Evolutionary conservation across 2,113 vertebrate genomes (phyloP).

Genomic region (Stictonetta naevosa): DNA sequence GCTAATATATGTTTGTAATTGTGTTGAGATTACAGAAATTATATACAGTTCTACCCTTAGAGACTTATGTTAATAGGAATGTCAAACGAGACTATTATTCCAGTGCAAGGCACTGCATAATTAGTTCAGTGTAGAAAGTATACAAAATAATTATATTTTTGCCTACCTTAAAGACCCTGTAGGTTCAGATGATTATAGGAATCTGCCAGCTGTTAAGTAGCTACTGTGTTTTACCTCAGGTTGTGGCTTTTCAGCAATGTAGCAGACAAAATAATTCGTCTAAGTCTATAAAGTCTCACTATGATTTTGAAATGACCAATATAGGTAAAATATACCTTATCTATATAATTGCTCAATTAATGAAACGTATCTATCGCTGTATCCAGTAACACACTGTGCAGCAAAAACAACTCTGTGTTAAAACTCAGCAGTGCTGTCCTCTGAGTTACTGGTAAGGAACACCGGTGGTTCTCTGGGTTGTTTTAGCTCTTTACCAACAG

Average conservation of each 20-base stretch:
- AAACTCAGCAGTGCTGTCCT: neutral
- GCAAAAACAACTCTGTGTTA: neutral
- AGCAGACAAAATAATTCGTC: neutral
- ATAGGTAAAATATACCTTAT: neutral
- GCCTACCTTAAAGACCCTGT: neutral
- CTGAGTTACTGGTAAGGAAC: neutral
- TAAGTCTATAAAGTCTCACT: neutral
- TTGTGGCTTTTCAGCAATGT: neutral
- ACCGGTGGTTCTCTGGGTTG: rapidly evolving
- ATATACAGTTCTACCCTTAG: neutral
- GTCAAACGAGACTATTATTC: neutral
- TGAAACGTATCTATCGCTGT: neutral
- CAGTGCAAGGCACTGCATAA: neutral
- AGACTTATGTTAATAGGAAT: neutral
- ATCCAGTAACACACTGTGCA: neutral
- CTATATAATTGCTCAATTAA: neutral
- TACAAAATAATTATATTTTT: slow-evolving; percentile 21
- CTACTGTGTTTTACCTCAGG: neutral
- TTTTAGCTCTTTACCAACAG: neutral
- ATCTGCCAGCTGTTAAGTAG: neutral
- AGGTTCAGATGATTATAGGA: neutral
- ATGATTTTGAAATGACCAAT: rapidly evolving
- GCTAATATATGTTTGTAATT: neutral
- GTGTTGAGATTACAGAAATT: neutral
- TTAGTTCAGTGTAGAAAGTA: neutral